Evolutionary conservation across 2,888 invertebrate genomes (phyloP).

Genomic region (Galerucella calmariensis): DNA sequence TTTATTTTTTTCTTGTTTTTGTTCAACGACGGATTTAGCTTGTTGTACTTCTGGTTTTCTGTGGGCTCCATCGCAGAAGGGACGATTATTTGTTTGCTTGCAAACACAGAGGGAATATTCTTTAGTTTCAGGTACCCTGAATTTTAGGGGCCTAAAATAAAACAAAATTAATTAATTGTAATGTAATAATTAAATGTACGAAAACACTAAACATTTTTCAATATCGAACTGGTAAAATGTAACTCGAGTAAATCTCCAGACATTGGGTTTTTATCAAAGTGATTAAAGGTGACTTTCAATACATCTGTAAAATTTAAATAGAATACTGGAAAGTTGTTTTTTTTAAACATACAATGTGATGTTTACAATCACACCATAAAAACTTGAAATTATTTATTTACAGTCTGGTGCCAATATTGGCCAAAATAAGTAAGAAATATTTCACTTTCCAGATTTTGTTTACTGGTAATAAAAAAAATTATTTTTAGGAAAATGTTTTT

Average conservation of each 20-base stretch:
- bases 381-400: background rate
- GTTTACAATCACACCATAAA: background rate
- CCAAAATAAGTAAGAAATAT: background rate
- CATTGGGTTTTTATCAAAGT: background rate
- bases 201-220: background rate
- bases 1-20: slow-evolving; percentile 5
- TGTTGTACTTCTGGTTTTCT: slow-evolving; percentile 8
- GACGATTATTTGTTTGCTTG: slow-evolving; percentile 3
- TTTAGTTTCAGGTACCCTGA: slow-evolving; percentile 1
- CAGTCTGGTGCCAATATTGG: background rate
- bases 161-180: too few relatives aligned
- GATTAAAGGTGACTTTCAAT: too few relatives aligned
- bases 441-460: background rate
- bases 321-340: background rate
- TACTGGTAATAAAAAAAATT: background rate
- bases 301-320: background rate
- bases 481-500: background rate
- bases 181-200: background rate
- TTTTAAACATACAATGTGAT: background rate
- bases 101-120: slow-evolving; percentile 1
- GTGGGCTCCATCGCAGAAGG: background rate
- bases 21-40: background rate
- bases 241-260: background rate
- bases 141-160: slow-evolving; percentile 1
- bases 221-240: too few relatives aligned